Evolutionary conservation across 2,113 vertebrate genomes (phyloP).

Genomic region (Embiotoca jacksoni): DNA sequence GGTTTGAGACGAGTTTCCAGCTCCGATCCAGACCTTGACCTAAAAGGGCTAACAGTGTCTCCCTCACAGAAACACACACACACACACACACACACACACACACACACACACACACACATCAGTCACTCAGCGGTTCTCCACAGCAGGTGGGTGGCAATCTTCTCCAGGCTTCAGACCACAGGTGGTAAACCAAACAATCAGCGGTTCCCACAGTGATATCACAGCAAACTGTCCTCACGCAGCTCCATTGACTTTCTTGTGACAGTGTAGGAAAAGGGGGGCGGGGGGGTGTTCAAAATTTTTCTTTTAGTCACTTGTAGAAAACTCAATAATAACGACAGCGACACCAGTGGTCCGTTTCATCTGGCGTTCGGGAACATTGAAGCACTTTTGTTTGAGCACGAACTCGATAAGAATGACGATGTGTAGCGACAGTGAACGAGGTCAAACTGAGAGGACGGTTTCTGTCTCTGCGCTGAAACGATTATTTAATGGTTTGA

Average conservation of each 20-base stretch:
- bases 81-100: conserved; percentile 6
- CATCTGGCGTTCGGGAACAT: conserved; percentile 9
- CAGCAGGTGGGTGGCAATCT: conserved; percentile 63
- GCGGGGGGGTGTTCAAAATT: background rate
- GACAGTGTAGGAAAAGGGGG: conserved; percentile 17
- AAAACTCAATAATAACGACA: conserved; percentile 37
- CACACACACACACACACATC: conserved; percentile 46
- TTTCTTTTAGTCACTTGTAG: conserved; percentile 12
- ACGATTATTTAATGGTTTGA: background rate
- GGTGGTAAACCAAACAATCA: conserved; percentile 78
- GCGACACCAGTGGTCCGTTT: conserved; percentile 31
- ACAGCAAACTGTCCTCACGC: conserved; percentile 57
- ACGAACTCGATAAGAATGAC: background rate
- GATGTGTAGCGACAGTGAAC: background rate
- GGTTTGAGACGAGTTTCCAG: too few species aligned
- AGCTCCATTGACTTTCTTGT: conserved; percentile 52
- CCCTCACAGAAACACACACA: background rate
- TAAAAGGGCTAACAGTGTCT: background rate
- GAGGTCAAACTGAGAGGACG: background rate
- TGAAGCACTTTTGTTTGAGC: background rate
- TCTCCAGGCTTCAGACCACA: conserved; percentile 66
- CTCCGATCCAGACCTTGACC: too few species aligned
- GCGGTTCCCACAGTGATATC: conserved; percentile 57
- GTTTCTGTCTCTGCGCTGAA: background rate
- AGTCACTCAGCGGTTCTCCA: conserved; percentile 52